Conservation (phyloP, 2,113 vertebrate genomes). For the Poeciliopsis prolifica region DNA sequence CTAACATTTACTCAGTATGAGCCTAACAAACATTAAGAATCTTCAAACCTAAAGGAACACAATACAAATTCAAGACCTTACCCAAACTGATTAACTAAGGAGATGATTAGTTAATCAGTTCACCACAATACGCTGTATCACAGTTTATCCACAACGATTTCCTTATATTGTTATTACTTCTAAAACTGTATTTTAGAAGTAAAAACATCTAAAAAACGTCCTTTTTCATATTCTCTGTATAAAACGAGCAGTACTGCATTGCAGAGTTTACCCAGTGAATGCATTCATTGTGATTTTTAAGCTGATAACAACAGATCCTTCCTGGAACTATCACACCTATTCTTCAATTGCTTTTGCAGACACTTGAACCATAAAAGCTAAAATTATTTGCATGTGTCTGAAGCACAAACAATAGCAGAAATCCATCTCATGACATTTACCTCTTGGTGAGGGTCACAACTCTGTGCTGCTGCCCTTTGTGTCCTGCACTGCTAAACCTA, state of each 20-base stretch:
- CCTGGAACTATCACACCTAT: not conserved
- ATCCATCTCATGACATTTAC: constrained; percentile 58
- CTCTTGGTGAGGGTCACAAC: constrained; percentile 54
- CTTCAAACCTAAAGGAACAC: no score
- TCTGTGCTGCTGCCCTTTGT: constrained; percentile 33
- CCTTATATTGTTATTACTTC: no score
- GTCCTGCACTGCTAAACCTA: constrained; percentile 43
- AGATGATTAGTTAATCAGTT: no score
- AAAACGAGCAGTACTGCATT: not conserved
- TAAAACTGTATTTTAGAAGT: no score
- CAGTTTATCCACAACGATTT: no score
- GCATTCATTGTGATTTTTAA: constrained; percentile 13
- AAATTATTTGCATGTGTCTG: constrained; percentile 11
- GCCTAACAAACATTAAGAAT: no score
- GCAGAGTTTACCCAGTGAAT: not conserved
- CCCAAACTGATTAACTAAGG: no score
- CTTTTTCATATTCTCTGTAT: no score
- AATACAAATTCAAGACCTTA: no score
- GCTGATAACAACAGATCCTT: constrained; percentile 1
- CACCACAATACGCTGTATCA: no score
- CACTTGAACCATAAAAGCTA: constrained; percentile 34
- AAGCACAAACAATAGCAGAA: constrained; percentile 46
- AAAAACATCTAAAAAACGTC: no score
- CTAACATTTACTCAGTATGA: no score
- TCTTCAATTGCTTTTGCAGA: constrained; percentile 20